These are phyloP conservation scores for Atherinosoma microstoma DNA, from an alignment of 2,797 vertebrate genomes.

Conservation along the genomic window DNA sequence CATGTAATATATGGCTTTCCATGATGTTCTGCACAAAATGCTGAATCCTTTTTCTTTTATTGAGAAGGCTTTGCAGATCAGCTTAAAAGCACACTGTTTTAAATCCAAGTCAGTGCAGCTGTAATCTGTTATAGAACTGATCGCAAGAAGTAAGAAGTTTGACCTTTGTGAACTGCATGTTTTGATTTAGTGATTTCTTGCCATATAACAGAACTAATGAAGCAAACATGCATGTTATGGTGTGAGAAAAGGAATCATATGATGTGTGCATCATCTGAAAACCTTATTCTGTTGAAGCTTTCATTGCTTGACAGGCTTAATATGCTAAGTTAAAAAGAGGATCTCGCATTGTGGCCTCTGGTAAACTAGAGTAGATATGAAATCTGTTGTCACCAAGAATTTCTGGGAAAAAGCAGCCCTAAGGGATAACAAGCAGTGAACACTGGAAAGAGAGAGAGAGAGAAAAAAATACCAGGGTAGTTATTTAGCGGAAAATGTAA, in stretches of 20 bases:
- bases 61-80: constrained; percentile 26
- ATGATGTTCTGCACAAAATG: neutral
- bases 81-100: constrained; percentile 8
- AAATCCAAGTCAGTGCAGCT: constrained; percentile 24
- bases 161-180: constrained; percentile 18
- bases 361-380: constrained; percentile 9
- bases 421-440: constrained; percentile 12
- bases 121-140: constrained; percentile 8
- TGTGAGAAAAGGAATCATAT: constrained; percentile 24
- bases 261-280: constrained; percentile 22
- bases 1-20: neutral
- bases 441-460: constrained; percentile 4
- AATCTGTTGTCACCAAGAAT: constrained; percentile 3
- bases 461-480: neutral
- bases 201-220: constrained; percentile 3
- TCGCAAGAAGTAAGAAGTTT: constrained; percentile 14
- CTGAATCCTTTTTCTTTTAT: constrained; percentile 6
- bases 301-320: constrained; percentile 24
- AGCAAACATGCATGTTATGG: constrained; percentile 1
- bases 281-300: constrained; percentile 2
- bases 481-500: constrained; percentile 8
- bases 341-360: constrained; percentile 3
- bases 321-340: constrained; percentile 17
- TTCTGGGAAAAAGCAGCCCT: neutral
- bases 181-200: constrained; percentile 23